Evolutionary conservation across 2,888 invertebrate genomes (phyloP).

Genomic region (Sisyra terminalis): DNA sequence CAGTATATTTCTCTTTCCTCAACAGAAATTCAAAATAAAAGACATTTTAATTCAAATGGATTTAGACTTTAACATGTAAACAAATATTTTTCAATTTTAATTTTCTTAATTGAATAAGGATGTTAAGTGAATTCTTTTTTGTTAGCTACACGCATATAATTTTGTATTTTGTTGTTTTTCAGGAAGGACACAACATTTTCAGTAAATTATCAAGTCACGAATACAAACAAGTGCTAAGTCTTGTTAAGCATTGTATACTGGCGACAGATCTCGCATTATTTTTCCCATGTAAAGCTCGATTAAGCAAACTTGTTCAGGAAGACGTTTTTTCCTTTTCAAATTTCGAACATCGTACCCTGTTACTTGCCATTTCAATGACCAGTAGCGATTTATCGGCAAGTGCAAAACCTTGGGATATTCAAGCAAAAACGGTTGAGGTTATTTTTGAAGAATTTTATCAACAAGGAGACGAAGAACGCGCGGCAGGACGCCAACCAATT

Average conservation of each 20-base stretch:
- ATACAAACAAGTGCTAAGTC: slow-evolving; percentile 58
- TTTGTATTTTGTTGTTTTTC: slow-evolving; percentile 17
- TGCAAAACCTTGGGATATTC: slow-evolving; percentile 71
- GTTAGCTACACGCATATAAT: too few relatives aligned
- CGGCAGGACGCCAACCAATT: slow-evolving; percentile 50
- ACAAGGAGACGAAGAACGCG: slow-evolving; percentile 53
- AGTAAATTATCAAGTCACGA: slow-evolving; percentile 50
- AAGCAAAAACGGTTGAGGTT: slow-evolving; percentile 61
- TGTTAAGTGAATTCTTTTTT: too few relatives aligned
- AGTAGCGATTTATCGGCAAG: slow-evolving; percentile 70
- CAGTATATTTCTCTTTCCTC: too few relatives aligned
- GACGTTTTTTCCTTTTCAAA: slow-evolving; percentile 46
- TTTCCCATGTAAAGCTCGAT: slow-evolving; percentile 54
- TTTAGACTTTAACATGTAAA: too few relatives aligned
- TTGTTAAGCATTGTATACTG: slow-evolving; percentile 66
- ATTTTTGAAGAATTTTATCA: slow-evolving; percentile 73
- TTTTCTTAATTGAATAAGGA: too few relatives aligned
- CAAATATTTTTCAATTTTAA: not conserved
- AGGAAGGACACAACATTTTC: slow-evolving; percentile 80
- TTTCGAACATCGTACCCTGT: slow-evolving; percentile 46
- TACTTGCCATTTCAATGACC: slow-evolving; percentile 69
- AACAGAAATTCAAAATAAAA: too few relatives aligned
- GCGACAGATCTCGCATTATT: slow-evolving; percentile 73
- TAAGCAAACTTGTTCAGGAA: slow-evolving; percentile 34
- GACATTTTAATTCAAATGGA: too few relatives aligned